phyloP scores from a whole-genome alignment of 2,888 invertebrate genomes.

The Drosophila picticornis region DNA sequence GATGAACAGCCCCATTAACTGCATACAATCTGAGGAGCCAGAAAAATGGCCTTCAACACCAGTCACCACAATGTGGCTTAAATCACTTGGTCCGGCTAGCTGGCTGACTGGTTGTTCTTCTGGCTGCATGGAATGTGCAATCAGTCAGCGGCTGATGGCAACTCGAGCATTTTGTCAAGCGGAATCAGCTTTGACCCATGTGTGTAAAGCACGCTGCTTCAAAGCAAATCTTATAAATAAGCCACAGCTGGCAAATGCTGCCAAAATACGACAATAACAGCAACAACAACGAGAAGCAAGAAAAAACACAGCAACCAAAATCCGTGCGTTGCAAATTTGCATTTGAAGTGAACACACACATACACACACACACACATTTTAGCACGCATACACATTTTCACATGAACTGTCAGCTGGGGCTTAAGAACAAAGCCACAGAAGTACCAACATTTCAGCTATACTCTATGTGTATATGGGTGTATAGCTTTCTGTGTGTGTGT shows the following conservation, averaged over 20 bases:
- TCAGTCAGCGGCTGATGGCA: slow-evolving; percentile 54
- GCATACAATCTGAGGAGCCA: background rate
- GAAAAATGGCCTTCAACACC: slow-evolving; percentile 5
- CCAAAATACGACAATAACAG: slow-evolving; percentile 40
- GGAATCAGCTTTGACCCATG: slow-evolving; percentile 69
- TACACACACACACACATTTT: slow-evolving; percentile 8
- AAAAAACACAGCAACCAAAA: slow-evolving; percentile 27
- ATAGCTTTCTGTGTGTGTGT: slow-evolving; percentile 30
- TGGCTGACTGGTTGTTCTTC: background rate
- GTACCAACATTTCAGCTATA: slow-evolving; percentile 36
- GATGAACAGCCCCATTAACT: slow-evolving; percentile 1
- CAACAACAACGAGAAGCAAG: slow-evolving; percentile 10
- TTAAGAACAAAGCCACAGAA: slow-evolving; percentile 62
- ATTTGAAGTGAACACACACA: slow-evolving; percentile 53
- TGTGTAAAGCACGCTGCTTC: slow-evolving; percentile 66
- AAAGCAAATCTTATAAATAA: slow-evolving; percentile 78
- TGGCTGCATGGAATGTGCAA: slow-evolving; percentile 49
- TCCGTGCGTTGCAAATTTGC: slow-evolving; percentile 66
- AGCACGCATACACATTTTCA: slow-evolving; percentile 8
- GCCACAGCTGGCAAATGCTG: slow-evolving; percentile 56
- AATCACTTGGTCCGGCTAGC: slow-evolving; percentile 24
- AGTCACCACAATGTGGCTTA: slow-evolving; percentile 42
- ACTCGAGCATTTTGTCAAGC: slow-evolving; percentile 65
- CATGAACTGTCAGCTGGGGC: slow-evolving; percentile 60
- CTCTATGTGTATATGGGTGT: slow-evolving; percentile 21